Conservation (phyloP, 2,113 vertebrate genomes). For the Ctenomys sociabilis region DNA sequence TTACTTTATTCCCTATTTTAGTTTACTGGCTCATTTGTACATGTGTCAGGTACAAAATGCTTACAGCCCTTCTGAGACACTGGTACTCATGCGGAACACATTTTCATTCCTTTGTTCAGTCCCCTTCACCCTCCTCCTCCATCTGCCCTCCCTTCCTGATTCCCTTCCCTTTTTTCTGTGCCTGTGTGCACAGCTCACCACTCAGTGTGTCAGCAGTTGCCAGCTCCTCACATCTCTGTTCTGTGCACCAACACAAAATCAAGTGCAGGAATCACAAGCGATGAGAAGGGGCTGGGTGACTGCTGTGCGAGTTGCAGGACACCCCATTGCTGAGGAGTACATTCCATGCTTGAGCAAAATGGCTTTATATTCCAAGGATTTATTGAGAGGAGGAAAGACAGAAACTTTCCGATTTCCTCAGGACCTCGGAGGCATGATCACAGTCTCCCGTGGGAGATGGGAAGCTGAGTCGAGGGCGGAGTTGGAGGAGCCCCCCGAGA, state of each 20-base stretch:
- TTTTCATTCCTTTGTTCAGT: background rate
- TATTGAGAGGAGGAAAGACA: background rate
- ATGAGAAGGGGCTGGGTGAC: background rate
- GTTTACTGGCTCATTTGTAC: background rate
- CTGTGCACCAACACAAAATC: background rate
- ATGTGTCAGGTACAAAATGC: background rate
- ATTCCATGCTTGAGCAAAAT: background rate
- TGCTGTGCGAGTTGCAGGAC: background rate
- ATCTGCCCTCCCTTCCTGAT: background rate
- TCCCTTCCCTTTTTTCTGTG: background rate
- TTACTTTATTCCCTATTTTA: background rate
- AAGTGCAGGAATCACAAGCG: background rate
- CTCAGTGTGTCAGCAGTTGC: background rate
- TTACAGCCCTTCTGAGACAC: background rate
- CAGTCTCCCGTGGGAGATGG: background rate
- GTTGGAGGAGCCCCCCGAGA: background rate
- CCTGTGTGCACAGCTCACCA: background rate
- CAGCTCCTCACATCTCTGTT: background rate
- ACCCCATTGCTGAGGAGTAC: background rate
- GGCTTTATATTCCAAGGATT: background rate
- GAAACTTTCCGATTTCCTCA: background rate
- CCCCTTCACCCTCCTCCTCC: background rate
- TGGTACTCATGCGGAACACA: background rate
- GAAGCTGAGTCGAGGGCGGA: background rate
- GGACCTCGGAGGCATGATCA: background rate